A percentile compares a stretch with the other conserved stretches of the same genome.
Evolutionary conservation across 2,113 vertebrate genomes (phyloP).

Genomic region (Diadophis punctatus): DNA sequence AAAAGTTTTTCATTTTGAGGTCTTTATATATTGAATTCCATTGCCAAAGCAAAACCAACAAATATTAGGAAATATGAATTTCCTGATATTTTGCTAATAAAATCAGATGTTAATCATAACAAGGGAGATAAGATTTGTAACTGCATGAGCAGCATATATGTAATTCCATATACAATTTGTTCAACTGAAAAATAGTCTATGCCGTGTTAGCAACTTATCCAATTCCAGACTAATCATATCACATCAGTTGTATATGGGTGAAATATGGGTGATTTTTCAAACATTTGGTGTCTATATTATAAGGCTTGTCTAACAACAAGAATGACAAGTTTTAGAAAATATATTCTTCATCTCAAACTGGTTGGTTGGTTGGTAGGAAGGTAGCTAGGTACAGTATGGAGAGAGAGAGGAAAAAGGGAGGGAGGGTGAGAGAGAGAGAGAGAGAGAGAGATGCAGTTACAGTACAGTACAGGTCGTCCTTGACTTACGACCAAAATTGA

Average conservation of each 20-base stretch:
- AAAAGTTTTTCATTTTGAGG: background rate
- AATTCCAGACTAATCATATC: background rate
- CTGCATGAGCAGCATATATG: background rate
- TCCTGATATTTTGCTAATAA: conserved; percentile 28
- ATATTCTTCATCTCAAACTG: background rate
- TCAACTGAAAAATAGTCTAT: background rate
- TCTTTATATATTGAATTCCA: conserved; percentile 4
- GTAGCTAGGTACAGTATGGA: too few species aligned
- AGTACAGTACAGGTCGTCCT: background rate
- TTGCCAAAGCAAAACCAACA: conserved; percentile 23
- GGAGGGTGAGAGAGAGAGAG: too few species aligned
- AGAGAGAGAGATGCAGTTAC: background rate
- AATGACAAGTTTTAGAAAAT: background rate
- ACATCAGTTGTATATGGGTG: background rate
- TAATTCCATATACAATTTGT: background rate
- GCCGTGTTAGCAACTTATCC: background rate
- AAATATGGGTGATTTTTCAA: background rate
- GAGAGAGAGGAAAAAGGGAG: too few species aligned
- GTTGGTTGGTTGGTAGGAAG: background rate
- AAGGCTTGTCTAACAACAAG: background rate
- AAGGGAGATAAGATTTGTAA: conserved; percentile 36
- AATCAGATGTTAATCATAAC: background rate
- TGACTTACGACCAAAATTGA: background rate
- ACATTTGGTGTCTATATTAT: background rate
- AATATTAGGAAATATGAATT: conserved; percentile 40